Base-by-base conservation (phyloP, 2,797 vertebrate genomes). In the Pagetopsis macropterus region DNA sequence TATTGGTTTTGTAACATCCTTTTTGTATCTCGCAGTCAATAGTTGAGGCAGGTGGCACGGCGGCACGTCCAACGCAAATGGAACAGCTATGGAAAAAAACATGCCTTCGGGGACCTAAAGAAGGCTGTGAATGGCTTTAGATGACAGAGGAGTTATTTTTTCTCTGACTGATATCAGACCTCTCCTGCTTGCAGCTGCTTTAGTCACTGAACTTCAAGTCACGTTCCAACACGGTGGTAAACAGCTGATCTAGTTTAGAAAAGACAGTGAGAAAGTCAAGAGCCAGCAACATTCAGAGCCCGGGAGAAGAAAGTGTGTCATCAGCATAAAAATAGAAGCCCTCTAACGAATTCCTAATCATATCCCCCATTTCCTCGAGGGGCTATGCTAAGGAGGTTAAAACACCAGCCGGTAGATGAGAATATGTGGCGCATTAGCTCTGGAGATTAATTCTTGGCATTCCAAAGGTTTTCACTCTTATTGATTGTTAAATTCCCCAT, bases 291-390 rank as follows among this genome's bases (percentile, higher is more conserved):
- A 91, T 72, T 57, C 52, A 78, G 83, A 84, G 88, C 88, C 87
- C 67, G 67, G 81, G 88, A 93, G 88, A 90, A 87, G 92, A 94
- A 95, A 94, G 91, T 95, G 92, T 94, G 94, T 94, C 94, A 95
- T 95, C 94, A 94, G 93, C 93, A 94, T 93, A 93, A 94, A 95
- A 95, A 95, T 94, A 95, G 94, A 93, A 94, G 89, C 91, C 87
- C 57, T 84, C 93, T 93, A 95, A 94, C 94, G 88, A 94, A 95
- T 94, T 94, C 94, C 93, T 94, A 94, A 94, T 95, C 93, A 94
- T 94, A 93, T 91, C 90, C 89, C 85, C 78, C 77, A 51, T 90
- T 91, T 93, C 92, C 94, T 93, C 92, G 44, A 90, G 93, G 94
- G 94, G 89, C 89, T 75, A 71, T 78, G 88, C 87, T 93, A 93